These are phyloP conservation scores for Triops cancriformis DNA, from an alignment of 1,140 invertebrate genomes.

Conservation along the genomic window DNA sequence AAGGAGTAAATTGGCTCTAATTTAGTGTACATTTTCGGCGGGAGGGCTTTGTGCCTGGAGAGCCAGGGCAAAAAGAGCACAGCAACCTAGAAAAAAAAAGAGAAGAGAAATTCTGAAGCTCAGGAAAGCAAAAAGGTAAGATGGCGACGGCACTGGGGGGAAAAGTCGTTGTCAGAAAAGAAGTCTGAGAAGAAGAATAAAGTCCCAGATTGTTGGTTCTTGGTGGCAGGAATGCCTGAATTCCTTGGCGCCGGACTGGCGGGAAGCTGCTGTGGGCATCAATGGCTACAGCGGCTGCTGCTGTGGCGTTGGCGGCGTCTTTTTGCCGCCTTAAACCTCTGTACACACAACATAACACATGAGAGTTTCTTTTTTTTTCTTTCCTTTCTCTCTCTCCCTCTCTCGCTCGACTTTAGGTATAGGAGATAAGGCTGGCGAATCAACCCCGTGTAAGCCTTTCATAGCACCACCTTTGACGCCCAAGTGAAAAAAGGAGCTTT, in stretches of 20 bases:
- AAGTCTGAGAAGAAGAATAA: constrained; percentile 1
- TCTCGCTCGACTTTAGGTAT: background rate
- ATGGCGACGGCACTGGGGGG: background rate
- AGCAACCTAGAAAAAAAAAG: background rate
- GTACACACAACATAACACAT: constrained; percentile 13
- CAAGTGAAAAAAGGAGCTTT: background rate
- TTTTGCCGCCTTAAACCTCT: background rate
- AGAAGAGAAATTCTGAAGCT: background rate
- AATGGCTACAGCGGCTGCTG: constrained; percentile 12
- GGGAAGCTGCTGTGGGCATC: constrained; percentile 11
- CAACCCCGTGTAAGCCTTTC: background rate
- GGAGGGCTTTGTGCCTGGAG: background rate
- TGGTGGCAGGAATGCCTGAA: constrained; percentile 12
- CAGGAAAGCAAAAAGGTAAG: background rate
- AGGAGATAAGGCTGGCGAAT: background rate
- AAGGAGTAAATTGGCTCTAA: background rate
- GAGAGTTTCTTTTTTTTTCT: background rate
- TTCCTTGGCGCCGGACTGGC: constrained; percentile 11
- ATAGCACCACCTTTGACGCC: background rate
- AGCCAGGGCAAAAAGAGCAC: background rate
- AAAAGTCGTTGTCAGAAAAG: constrained; percentile 8
- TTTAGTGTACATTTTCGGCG: background rate
- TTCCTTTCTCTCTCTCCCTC: no score
- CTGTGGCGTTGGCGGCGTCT: constrained; percentile 11
- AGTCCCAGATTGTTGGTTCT: constrained; percentile 13